Base-by-base conservation (phyloP, 2,797 vertebrate genomes). In the Trachops cirrhosus region DNA sequence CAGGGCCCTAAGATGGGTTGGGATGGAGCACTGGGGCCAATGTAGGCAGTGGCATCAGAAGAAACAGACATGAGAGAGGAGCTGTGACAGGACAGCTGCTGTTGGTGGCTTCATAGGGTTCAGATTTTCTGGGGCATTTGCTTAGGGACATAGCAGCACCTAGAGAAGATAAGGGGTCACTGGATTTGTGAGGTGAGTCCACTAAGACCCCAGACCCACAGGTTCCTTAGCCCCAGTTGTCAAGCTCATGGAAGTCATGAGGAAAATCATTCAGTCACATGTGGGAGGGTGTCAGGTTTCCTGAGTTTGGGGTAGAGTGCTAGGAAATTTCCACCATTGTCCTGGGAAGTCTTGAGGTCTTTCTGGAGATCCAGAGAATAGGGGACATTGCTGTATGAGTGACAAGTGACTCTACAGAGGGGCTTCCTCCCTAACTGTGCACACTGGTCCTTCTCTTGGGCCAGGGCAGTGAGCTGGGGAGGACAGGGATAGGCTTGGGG, bases 21-120 rank as follows among this genome's bases (percentile, higher is more conserved):
- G 16, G 37, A 74, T 3, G 46, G 74, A 68, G 14, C 14, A 24
- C 46, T 21, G 6, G 39, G 21, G 57, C 3, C 4, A 62, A 22
- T 14, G 39, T 24, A 62, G 29, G 41, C 19, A 41, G 71, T 37
- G 54, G 22, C 19, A 18, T 34, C 14, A 37, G 54, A 1, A 21
- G 54, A 37, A 34, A 32, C 9, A 26, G 59, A 67, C 29, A 9
- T 46, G 22, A 29, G 18, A 52, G 24, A 74, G 15, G 46, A 11
- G 12, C 1, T 15, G 6, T 11, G 16, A 11, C 3, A 15, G 48
- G 8, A 0, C 3, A 5, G 34, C 50, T 10, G 5, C 1, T 1
- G 0, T 29, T 22, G 39, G 6, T 32, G 29, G 15, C 39, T 10
- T 8, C 10, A 59, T 24, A 48, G 64, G 62, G 29, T 5, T 50